Evolutionary conservation across 2,113 vertebrate species (phyloP).

Genomic region (Brachyistius frenatus): DNA sequence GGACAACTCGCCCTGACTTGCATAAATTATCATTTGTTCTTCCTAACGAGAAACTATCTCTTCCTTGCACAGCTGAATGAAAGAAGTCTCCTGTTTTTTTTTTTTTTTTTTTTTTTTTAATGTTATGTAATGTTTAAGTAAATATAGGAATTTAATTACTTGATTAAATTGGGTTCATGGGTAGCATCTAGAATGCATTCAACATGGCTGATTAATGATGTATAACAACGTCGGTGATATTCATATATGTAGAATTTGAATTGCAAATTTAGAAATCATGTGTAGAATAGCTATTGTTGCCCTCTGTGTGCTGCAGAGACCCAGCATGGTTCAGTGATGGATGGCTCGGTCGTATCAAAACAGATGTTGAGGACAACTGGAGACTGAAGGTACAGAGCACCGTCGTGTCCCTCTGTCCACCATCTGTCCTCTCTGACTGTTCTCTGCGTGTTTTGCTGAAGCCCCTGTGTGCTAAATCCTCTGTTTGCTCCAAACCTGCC

Average conservation of each 20-base stretch:
- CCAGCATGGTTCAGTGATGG: conserved; percentile 90
- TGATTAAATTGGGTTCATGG: neutral
- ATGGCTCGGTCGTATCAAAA: conserved; percentile 95
- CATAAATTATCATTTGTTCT: no score
- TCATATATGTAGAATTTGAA: neutral
- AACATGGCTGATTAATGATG: no score
- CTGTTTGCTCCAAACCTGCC: conserved; percentile 30
- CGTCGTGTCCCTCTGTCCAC: neutral
- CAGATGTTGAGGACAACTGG: conserved; percentile 93
- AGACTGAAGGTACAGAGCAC: conserved; percentile 92
- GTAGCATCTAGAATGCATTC: no score
- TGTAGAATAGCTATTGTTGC: neutral
- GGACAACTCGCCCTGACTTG: no score
- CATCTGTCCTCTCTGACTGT: neutral
- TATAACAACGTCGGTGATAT: neutral
- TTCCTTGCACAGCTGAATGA: no score
- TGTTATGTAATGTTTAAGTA: neutral
- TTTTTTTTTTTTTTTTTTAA: no score
- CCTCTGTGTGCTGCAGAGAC: conserved; percentile 85
- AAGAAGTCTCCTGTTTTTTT: no score
- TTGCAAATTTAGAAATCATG: neutral
- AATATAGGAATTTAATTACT: neutral
- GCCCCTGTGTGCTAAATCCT: conserved; percentile 25
- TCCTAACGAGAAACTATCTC: no score
- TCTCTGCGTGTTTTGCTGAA: conserved; percentile 1